Evolutionary conservation across 2,113 vertebrate genomes (phyloP), one percentile per base, ranked within the genome.

Genomic region (Lophochroa leadbeateri): DNA sequence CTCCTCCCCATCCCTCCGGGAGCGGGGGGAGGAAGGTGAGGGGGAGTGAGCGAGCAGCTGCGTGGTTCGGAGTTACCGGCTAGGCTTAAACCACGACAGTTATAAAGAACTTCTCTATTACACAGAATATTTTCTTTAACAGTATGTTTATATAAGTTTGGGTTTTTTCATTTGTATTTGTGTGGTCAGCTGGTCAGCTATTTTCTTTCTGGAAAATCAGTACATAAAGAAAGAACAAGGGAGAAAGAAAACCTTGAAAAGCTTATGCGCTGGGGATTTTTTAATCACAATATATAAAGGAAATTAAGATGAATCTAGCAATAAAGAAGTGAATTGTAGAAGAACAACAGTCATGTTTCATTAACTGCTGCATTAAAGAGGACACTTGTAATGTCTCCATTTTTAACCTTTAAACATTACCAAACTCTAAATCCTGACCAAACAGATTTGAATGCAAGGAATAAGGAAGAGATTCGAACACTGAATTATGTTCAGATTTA

Each of bases 401-500:
- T 52, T 86, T 92, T 75, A 79, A 25, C 76, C 84, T 90, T 77
- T 24, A 86, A 74, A 86, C 46, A 39, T 75, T 82, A 39, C 11
- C 6, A 1, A 67, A 71, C 24, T 70, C 41, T 86, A 27, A 58
- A 91, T 47, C 80, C 86, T 78, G 11, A 35, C 21, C 50, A 13
- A 43, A 63, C 2, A 9, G 88, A 75, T 55, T 89, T 70, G 33
- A 95, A 80, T 84, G 24, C 18, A 23, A 65, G 69, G 55, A 92
- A 85, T 91, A 39, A 39, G 39, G 39, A 39, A 39, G 39, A 39
- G 39, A 39, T 39, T 96, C 44, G 69, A 88, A 50, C 60, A 19
- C 9, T 33, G 4, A 75, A 58, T 84, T 79, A 93, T 69, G 80
- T 88, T 93, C 71, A 46, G 67, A 90, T 49, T 89, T 70, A 80